These are phyloP conservation scores for Zaprionus ornatus DNA, from an alignment of 1,140 invertebrate genomes.

Conservation along the genomic window DNA sequence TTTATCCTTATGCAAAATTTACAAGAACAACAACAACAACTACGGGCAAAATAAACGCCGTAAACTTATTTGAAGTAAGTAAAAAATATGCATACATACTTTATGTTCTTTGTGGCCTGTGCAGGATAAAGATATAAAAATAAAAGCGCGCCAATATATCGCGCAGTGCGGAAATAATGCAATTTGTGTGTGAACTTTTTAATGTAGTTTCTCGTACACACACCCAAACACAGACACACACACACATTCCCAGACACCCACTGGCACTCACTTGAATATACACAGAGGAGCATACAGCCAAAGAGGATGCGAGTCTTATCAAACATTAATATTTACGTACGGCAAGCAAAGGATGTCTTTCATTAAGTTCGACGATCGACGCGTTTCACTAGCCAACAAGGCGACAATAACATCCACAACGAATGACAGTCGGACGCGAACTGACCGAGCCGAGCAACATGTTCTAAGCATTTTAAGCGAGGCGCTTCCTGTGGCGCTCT, in stretches of 20 bases:
- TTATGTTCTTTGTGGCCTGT: slow-evolving; percentile 55
- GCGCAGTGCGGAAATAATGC: slow-evolving; percentile 71
- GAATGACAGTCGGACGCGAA: slow-evolving; percentile 42
- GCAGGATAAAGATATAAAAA: slow-evolving; percentile 22
- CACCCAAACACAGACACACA: slow-evolving; percentile 1
- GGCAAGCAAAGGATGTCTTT: slow-evolving; percentile 31
- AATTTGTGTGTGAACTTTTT: slow-evolving; percentile 82
- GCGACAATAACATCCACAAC: slow-evolving; percentile 11
- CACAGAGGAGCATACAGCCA: slow-evolving; percentile 28
- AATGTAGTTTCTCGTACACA: slow-evolving; percentile 59
- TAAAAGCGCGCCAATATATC: slow-evolving; percentile 77
- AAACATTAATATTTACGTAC: slow-evolving; percentile 77
- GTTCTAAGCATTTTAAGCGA: slow-evolving; percentile 28
- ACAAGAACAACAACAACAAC: slow-evolving; percentile 44
- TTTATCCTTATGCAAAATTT: slow-evolving; percentile 67
- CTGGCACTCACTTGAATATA: slow-evolving; percentile 6
- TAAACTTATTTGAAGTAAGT: slow-evolving; percentile 61
- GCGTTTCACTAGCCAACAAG: not conserved
- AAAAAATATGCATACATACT: slow-evolving; percentile 51
- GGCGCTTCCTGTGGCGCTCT: slow-evolving; percentile 12
- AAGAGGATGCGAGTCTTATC: slow-evolving; percentile 50
- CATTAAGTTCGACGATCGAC: not conserved
- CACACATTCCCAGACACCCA: not conserved
- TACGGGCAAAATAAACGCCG: slow-evolving; percentile 35
- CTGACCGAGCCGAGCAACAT: slow-evolving; percentile 34